Percentiles rank a stretch among this genome's conserved stretches.
Conservation (phyloP, 2,888 invertebrate species). For the Xanthostigma xanthostigma region DNA sequence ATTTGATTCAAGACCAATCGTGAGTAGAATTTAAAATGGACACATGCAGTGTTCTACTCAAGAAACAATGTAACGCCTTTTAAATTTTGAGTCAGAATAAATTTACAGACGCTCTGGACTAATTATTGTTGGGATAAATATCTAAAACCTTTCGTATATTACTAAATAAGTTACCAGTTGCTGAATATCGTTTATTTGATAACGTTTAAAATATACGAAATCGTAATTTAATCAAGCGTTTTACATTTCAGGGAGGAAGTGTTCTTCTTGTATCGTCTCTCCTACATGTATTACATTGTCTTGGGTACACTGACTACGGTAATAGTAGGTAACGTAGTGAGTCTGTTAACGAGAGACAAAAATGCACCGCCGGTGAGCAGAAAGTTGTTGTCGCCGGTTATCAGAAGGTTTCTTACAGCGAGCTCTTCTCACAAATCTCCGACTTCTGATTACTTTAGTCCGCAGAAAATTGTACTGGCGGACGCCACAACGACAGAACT, state of each 20-base stretch:
- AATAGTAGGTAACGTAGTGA: constrained; percentile 46
- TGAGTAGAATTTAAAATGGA: no score
- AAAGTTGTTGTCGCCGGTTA: constrained; percentile 48
- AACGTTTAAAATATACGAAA: not conserved
- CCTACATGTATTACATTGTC: constrained; percentile 11
- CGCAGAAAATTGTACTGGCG: no score
- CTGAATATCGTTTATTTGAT: not conserved
- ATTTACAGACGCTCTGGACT: no score
- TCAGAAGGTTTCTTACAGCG: constrained; percentile 34
- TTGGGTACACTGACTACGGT: constrained; percentile 9
- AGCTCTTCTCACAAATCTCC: no score
- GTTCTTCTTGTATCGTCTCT: constrained; percentile 10
- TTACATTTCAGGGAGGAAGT: constrained; percentile 7
- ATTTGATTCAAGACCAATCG: no score
- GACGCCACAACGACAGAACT: no score
- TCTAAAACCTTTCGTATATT: no score
- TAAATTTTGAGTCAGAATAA: no score
- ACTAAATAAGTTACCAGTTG: not conserved
- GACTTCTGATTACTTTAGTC: no score
- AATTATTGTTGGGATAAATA: no score
- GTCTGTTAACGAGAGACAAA: constrained; percentile 48
- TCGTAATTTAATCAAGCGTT: not conserved
- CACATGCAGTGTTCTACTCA: no score
- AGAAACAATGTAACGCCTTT: no score
- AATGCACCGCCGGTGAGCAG: constrained; percentile 41